phyloP scores from a whole-genome alignment of 1,140 invertebrate species.

The Neodiprion fabricii region DNA sequence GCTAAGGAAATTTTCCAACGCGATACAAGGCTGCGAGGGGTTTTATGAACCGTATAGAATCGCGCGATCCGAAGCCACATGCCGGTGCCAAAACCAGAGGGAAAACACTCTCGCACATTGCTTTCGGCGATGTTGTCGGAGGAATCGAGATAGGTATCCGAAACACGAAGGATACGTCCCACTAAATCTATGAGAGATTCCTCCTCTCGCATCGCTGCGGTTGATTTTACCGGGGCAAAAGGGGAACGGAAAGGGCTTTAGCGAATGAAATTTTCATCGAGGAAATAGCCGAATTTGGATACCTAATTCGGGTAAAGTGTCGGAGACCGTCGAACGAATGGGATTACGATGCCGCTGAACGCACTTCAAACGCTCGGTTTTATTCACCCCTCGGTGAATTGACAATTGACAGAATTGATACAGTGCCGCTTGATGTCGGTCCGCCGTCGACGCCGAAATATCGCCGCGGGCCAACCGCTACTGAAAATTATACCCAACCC shows the following conservation, averaged over 20 bases:
- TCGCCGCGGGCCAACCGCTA: slow-evolving; percentile 3
- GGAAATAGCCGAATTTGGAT: slow-evolving; percentile 38
- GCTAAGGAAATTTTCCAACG: no score
- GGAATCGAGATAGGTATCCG: neutral
- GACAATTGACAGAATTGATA: slow-evolving; percentile 62
- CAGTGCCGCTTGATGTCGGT: slow-evolving; percentile 26
- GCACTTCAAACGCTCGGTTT: slow-evolving; percentile 53
- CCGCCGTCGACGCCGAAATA: neutral
- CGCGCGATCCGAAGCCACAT: neutral
- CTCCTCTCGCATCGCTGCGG: slow-evolving; percentile 16
- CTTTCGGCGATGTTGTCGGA: neutral
- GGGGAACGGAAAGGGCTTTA: slow-evolving; percentile 31
- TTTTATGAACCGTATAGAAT: neutral
- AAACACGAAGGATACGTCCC: neutral
- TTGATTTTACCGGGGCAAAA: neutral
- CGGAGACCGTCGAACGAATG: slow-evolving; percentile 6
- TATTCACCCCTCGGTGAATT: slow-evolving; percentile 48
- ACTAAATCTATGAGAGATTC: slow-evolving; percentile 22
- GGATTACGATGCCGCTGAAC: slow-evolving; percentile 11
- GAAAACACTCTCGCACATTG: slow-evolving; percentile 2
- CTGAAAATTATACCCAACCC: slow-evolving; percentile 11
- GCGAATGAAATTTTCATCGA: slow-evolving; percentile 35
- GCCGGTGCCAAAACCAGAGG: neutral
- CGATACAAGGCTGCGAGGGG: neutral
- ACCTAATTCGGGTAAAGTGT: slow-evolving; percentile 36